These are phyloP conservation scores for Benthosema pterotum DNA, from an alignment of 2,797 vertebrate genomes.

Conservation along the genomic window DNA sequence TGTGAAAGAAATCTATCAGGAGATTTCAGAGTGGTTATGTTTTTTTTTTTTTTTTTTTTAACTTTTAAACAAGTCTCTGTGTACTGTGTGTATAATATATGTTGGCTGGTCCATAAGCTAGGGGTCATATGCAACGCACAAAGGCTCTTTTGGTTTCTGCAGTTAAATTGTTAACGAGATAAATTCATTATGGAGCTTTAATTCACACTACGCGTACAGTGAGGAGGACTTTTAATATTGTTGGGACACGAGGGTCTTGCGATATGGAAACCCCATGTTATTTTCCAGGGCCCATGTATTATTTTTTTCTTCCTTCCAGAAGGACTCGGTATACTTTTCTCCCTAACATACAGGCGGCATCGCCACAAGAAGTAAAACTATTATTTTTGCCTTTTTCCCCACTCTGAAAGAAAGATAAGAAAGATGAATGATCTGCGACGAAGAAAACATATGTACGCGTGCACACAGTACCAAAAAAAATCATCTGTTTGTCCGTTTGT, in stretches of 20 bases:
- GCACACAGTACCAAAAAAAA: too few species aligned
- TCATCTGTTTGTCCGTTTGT: too few species aligned
- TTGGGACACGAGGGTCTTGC: background rate
- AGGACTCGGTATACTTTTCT: too few species aligned
- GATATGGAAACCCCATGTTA: too few species aligned
- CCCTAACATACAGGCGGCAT: too few species aligned
- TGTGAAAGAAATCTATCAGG: background rate
- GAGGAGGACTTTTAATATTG: constrained; percentile 7
- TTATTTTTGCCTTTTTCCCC: too few species aligned
- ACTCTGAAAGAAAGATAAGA: too few species aligned
- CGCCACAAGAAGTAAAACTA: too few species aligned
- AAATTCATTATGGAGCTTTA: background rate
- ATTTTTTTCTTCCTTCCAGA: too few species aligned
- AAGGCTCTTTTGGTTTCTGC: background rate
- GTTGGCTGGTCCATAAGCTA: background rate
- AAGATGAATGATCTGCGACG: too few species aligned
- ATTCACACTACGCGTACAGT: background rate
- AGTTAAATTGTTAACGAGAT: background rate
- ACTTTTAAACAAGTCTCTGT: constrained; percentile 13
- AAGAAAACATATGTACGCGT: too few species aligned
- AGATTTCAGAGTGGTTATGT: constrained; percentile 7
- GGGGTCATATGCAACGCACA: constrained; percentile 6
- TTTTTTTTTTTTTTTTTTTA: constrained; percentile 19
- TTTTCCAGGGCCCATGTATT: too few species aligned
- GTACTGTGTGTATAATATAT: constrained; percentile 1